These are phyloP conservation scores for Falco columbarius DNA, from an alignment of 2,797 vertebrate species.

Conservation along the genomic window DNA sequence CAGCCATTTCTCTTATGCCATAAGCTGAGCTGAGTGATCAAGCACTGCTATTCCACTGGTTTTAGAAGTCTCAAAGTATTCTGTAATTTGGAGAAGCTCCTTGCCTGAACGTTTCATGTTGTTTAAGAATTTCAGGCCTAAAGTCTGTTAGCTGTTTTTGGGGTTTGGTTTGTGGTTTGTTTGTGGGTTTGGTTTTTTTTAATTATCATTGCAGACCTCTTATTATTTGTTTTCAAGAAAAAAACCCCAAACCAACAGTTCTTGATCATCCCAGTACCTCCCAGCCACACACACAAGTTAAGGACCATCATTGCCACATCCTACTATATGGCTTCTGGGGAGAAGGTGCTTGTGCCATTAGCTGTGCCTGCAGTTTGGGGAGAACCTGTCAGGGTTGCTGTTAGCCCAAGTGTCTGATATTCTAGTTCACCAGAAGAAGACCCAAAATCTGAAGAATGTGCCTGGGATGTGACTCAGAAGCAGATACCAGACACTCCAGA, in stretches of 20 bases:
- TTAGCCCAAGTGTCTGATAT: neutral
- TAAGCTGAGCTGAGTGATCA: neutral
- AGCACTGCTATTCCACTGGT: neutral
- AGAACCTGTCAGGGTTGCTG: neutral
- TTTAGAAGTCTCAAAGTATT: neutral
- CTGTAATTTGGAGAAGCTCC: neutral
- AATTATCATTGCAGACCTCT: neutral
- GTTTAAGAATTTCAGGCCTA: neutral
- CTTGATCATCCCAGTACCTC: neutral
- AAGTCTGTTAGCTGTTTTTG: neutral
- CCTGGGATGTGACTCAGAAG: neutral
- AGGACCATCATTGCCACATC: neutral
- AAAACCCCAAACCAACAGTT: neutral
- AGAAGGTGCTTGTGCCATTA: neutral
- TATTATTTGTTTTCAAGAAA: neutral
- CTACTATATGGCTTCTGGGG: neutral
- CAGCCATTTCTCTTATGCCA: neutral
- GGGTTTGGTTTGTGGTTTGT: no score
- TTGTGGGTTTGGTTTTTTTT: no score
- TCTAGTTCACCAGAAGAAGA: neutral
- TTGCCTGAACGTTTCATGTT: neutral
- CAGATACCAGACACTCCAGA: neutral
- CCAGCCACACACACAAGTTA: neutral
- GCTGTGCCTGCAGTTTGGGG: neutral
- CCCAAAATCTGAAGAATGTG: neutral